Conservation (phyloP, 2,797 vertebrate genomes). For the Acanthurus lineatus region DNA sequence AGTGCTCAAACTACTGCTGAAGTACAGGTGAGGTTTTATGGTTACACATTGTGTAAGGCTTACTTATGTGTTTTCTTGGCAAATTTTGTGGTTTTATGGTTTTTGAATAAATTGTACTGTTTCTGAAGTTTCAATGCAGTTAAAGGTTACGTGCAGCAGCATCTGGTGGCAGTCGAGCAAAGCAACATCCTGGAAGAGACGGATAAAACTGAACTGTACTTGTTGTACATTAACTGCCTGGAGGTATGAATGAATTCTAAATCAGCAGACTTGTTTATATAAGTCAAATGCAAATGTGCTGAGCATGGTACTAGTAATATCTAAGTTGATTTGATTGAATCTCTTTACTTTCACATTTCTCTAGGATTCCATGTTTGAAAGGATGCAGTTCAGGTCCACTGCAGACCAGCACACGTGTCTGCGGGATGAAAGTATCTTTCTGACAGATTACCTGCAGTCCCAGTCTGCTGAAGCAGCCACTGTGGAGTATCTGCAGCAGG, state of each 20-base stretch:
- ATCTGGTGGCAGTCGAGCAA: conserved; percentile 88
- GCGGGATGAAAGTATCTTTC: conserved; percentile 83
- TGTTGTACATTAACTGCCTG: conserved; percentile 93
- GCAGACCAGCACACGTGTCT: conserved; percentile 62
- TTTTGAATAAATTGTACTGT: conserved; percentile 16
- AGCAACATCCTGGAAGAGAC: conserved; percentile 83
- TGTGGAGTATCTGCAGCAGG: conserved; percentile 88
- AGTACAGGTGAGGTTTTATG: conserved; percentile 90
- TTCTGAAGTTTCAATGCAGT: conserved; percentile 90
- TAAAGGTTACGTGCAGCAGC: conserved; percentile 87
- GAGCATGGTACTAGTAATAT: not conserved
- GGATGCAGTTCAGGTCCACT: conserved; percentile 78
- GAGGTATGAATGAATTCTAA: conserved; percentile 83
- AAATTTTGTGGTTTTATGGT: not conserved
- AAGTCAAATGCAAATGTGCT: not conserved
- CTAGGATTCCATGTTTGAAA: conserved; percentile 94
- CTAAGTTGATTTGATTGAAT: not conserved
- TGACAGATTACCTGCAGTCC: conserved; percentile 66
- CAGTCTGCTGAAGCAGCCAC: conserved; percentile 61
- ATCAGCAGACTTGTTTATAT: not conserved
- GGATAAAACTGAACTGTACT: conserved; percentile 92
- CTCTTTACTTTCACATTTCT: conserved; percentile 5
- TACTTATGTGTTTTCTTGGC: rapidly evolving
- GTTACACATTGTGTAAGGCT: not conserved
- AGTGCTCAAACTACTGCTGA: conserved; percentile 94